phyloP scores from a whole-genome alignment of 2,888 invertebrate genomes.

The Phania funesta region DNA sequence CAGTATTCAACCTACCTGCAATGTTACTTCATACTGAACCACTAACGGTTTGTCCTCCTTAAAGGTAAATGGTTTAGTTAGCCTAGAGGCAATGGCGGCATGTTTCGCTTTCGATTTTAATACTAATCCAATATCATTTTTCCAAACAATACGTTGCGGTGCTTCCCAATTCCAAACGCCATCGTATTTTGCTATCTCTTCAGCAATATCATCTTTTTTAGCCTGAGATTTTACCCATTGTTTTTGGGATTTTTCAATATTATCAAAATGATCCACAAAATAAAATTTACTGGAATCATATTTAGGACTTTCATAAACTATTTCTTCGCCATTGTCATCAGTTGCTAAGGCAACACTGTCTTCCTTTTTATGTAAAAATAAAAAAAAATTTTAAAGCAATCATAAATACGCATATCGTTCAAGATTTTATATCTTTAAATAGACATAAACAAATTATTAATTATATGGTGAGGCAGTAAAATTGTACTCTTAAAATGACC shows the following conservation, averaged over 20 bases:
- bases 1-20: constrained; percentile 82
- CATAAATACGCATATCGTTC: neutral
- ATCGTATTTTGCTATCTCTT: constrained; percentile 96
- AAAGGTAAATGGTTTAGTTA: constrained; percentile 91
- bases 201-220: constrained; percentile 93
- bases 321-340: constrained; percentile 71
- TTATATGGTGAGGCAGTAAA: too few species aligned
- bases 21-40: constrained; percentile 95
- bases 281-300: constrained; percentile 84
- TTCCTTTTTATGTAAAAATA: constrained; percentile 68
- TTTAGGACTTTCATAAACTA: constrained; percentile 86
- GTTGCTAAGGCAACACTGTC: constrained; percentile 61
- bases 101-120: constrained; percentile 97
- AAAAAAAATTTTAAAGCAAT: neutral
- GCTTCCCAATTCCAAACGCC: constrained; percentile 88
- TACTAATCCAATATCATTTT: constrained; percentile 92
- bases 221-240: constrained; percentile 94
- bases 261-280: constrained; percentile 93
- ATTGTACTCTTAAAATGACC: too few species aligned
- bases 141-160: constrained; percentile 88
- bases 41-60: constrained; percentile 87
- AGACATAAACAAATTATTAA: too few species aligned
- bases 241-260: constrained; percentile 85
- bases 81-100: constrained; percentile 92
- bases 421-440: too few species aligned